phyloP scores from a whole-genome alignment of 1,140 invertebrate genomes.

The Sesamia nonagrioides region DNA sequence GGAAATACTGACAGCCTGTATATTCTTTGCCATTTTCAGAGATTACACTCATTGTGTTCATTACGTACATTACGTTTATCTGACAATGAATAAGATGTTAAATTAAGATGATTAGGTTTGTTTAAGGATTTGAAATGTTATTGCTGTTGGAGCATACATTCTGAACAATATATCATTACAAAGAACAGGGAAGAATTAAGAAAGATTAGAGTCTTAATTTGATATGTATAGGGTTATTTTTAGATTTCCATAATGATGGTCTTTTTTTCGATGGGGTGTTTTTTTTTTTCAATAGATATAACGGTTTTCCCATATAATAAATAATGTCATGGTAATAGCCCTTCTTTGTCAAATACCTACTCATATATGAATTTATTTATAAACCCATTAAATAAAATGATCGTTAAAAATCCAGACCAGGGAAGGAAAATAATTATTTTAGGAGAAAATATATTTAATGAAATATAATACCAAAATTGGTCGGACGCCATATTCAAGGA shows the following conservation, averaged over 20 bases:
- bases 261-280: not conserved
- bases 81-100: conserved; percentile 17
- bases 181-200: conserved; percentile 2
- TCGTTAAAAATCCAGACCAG: not conserved
- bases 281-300: too few relatives aligned
- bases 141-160: not conserved
- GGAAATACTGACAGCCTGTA: conserved; percentile 25
- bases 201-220: conserved; percentile 22
- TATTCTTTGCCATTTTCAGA: conserved; percentile 23
- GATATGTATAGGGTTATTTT: conserved; percentile 11
- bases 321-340: too few relatives aligned
- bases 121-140: not conserved
- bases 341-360: too few relatives aligned
- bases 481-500: conserved; percentile 32
- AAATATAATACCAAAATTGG: conserved; percentile 29
- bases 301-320: too few relatives aligned
- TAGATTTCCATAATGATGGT: not conserved
- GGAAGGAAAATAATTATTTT: conserved; percentile 14
- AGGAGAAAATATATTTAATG: not conserved
- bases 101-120: not conserved
- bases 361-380: too few relatives aligned
- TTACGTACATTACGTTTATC: conserved; percentile 32
- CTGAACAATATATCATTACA: not conserved
- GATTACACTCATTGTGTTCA: conserved; percentile 41
- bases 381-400: not conserved